Evolutionary conservation across 2,888 invertebrate genomes (phyloP).

Genomic region (Torymus texanus): DNA sequence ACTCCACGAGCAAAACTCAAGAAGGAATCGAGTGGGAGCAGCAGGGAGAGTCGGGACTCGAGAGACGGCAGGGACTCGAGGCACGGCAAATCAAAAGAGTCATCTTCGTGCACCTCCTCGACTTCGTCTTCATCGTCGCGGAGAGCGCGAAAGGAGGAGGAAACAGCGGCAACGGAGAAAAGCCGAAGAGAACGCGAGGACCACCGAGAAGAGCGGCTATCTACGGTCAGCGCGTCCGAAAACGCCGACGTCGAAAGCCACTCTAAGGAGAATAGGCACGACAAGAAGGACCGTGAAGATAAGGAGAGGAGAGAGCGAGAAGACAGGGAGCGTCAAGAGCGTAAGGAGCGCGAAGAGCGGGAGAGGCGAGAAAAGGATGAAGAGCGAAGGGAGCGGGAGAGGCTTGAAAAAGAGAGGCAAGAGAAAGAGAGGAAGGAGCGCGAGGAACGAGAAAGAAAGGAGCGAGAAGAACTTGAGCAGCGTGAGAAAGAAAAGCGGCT

Average conservation of each 20-base stretch:
- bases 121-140: conserved; percentile 60
- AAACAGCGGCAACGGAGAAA: conserved; percentile 61
- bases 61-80: conserved; percentile 65
- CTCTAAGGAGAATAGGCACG: conserved; percentile 61
- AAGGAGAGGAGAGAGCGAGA: conserved; percentile 68
- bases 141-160: conserved; percentile 70
- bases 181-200: conserved; percentile 57
- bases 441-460: conserved; percentile 62
- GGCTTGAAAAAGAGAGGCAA: conserved; percentile 59
- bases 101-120: conserved; percentile 28
- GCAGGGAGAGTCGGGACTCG: conserved; percentile 61
- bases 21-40: conserved; percentile 68
- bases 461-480: conserved; percentile 66
- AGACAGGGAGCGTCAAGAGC: conserved; percentile 60
- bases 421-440: conserved; percentile 68
- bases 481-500: conserved; percentile 64
- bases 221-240: conserved; percentile 8
- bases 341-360: conserved; percentile 61
- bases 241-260: conserved; percentile 46
- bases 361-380: conserved; percentile 60
- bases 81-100: conserved; percentile 43
- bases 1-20: conserved; percentile 63
- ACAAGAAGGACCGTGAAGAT: conserved; percentile 66
- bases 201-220: conserved; percentile 26
- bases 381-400: conserved; percentile 49